Conservation (phyloP, 2,888 invertebrate genomes). For the Craniophora ligustri region DNA sequence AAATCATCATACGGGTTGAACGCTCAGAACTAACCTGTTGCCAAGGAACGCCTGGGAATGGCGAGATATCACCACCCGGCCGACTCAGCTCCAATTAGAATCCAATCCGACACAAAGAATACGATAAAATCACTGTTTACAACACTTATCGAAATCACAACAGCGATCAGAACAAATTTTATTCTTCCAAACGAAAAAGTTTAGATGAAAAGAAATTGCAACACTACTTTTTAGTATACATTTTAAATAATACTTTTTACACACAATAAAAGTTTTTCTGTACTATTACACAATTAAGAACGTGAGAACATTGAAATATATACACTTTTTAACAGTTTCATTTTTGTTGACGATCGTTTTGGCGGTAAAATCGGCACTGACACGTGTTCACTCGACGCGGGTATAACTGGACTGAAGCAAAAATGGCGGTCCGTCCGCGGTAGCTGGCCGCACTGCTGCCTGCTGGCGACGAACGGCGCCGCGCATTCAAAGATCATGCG, state of each 20-base stretch:
- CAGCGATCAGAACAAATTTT: constrained; percentile 44
- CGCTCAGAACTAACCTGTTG: constrained; percentile 52
- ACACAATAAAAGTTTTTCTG: constrained; percentile 42
- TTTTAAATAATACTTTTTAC: constrained; percentile 36
- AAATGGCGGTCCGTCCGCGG: constrained; percentile 70
- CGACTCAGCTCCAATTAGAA: constrained; percentile 66
- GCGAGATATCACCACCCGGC: constrained; percentile 45
- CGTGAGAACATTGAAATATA: constrained; percentile 51
- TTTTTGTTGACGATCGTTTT: constrained; percentile 71
- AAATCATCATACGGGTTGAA: constrained; percentile 36
- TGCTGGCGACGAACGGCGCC: constrained; percentile 59
- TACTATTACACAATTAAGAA: constrained; percentile 51
- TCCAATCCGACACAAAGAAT: constrained; percentile 67
- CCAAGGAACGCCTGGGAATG: constrained; percentile 51
- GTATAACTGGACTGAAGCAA: constrained; percentile 78
- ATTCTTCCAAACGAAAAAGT: constrained; percentile 48
- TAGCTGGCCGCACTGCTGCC: constrained; percentile 50
- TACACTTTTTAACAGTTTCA: constrained; percentile 61
- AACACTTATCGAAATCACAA: constrained; percentile 57
- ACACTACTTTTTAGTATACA: constrained; percentile 58
- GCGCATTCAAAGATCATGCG: constrained; percentile 74
- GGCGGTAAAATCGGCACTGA: constrained; percentile 49
- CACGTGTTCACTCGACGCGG: constrained; percentile 62
- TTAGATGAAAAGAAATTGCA: constrained; percentile 57
- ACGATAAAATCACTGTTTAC: constrained; percentile 61